A percentile compares a stretch with the other conserved stretches of the same genome.
These are phyloP conservation scores for Pterostichus niger DNA, from an alignment of 2,888 invertebrate genomes.

Conservation along the genomic window DNA sequence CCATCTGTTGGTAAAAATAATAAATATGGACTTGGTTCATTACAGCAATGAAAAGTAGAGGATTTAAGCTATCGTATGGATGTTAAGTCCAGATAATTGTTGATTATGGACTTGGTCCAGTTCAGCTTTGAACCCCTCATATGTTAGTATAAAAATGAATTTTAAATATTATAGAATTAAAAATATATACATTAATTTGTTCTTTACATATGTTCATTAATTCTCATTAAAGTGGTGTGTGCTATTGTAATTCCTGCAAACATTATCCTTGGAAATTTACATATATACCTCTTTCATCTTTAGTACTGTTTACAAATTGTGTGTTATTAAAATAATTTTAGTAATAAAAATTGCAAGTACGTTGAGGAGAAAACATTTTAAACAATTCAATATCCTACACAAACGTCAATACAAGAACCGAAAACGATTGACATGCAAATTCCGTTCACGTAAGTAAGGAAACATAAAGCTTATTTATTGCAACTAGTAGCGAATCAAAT, in stretches of 20 bases:
- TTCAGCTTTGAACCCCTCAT: no score
- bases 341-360: background rate
- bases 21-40: no score
- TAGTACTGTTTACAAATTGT: slow-evolving; percentile 9
- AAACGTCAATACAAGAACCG: slow-evolving; percentile 46
- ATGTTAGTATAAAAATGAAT: no score
- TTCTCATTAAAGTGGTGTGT: no score
- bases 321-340: slow-evolving; percentile 18
- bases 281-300: slow-evolving; percentile 13
- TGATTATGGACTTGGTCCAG: no score
- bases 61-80: no score
- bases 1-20: no score
- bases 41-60: no score
- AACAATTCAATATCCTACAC: slow-evolving; percentile 23
- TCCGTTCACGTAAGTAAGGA: slow-evolving; percentile 47
- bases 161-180: no score
- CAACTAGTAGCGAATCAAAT: slow-evolving; percentile 51
- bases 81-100: no score
- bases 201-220: background rate
- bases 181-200: no score
- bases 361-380: slow-evolving; percentile 3
- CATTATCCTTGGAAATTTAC: slow-evolving; percentile 28
- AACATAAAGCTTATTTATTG: slow-evolving; percentile 60
- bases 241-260: background rate
- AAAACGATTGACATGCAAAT: slow-evolving; percentile 60